Conservation (phyloP, 1,140 invertebrate species). For the Microplitis demolitor region DNA sequence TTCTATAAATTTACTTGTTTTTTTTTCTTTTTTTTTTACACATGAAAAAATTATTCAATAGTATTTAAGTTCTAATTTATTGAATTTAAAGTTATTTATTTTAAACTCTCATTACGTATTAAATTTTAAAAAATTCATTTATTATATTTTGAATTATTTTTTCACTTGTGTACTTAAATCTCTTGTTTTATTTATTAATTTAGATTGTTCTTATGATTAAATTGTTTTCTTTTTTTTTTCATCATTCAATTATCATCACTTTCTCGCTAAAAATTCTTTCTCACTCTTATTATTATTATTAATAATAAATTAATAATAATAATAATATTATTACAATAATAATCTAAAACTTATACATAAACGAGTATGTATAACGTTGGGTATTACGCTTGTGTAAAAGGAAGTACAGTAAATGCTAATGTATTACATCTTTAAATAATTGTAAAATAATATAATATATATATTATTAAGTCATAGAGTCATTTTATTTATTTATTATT, state of each 20-base stretch:
- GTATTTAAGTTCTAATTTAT: background rate
- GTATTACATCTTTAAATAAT: background rate
- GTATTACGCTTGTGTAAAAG: conserved; percentile 16
- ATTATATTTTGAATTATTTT: background rate
- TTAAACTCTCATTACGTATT: background rate
- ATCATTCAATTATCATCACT: conserved; percentile 13
- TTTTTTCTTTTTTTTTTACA: conserved; percentile 6
- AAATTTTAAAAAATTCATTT: background rate
- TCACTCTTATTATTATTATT: conserved; percentile 21
- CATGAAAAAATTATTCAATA: conserved; percentile 3
- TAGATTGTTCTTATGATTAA: background rate
- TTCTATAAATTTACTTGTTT: background rate
- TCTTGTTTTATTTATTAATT: background rate
- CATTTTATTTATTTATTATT: background rate
- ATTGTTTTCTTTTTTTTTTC: background rate
- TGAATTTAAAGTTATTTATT: no score
- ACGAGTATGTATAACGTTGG: conserved; percentile 41
- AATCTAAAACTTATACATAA: conserved; percentile 45
- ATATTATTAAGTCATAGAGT: no score
- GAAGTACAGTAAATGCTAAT: background rate
- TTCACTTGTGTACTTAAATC: background rate
- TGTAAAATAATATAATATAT: background rate
- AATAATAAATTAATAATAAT: no score
- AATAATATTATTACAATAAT: conserved; percentile 28
- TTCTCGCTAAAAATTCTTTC: conserved; percentile 10